Conservation (phyloP, 2,113 vertebrate species). For the Colaptes auratus region DNA sequence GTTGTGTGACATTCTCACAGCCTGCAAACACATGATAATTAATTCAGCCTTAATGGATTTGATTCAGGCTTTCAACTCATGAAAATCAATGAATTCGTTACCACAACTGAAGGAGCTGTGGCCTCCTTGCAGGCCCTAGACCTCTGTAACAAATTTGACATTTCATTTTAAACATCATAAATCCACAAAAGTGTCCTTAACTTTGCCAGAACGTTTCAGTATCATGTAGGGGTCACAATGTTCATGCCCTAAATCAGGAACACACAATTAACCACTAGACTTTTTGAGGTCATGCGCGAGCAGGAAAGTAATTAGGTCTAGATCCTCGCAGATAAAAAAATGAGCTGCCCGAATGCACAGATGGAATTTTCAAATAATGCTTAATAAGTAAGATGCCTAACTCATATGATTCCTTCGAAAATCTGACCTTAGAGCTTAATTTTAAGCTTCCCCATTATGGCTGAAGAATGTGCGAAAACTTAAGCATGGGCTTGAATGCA, state of each 20-base stretch:
- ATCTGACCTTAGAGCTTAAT: constrained; percentile 50
- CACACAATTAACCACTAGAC: constrained; percentile 57
- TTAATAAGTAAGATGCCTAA: constrained; percentile 41
- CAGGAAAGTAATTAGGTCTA: constrained; percentile 46
- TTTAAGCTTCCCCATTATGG: constrained; percentile 26
- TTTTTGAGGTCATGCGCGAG: constrained; percentile 11
- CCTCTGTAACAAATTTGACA: constrained; percentile 13
- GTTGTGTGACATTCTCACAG: constrained; percentile 18
- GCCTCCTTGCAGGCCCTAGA: neutral
- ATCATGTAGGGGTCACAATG: neutral
- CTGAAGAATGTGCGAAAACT: constrained; percentile 29
- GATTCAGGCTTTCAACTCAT: neutral
- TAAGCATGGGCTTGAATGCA: neutral
- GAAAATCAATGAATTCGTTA: constrained; percentile 11
- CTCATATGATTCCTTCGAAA: constrained; percentile 26
- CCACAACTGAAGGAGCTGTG: neutral
- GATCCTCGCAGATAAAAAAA: constrained; percentile 39
- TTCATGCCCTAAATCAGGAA: constrained; percentile 19
- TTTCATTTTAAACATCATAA: constrained; percentile 46
- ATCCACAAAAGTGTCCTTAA: constrained; percentile 32
- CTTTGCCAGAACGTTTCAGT: constrained; percentile 20
- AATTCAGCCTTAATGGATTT: constrained; percentile 20
- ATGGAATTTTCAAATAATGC: constrained; percentile 51
- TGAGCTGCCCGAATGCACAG: constrained; percentile 34
- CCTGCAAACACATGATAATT: neutral